Evolutionary conservation across 2,797 vertebrate genomes (phyloP).

Genomic region (Muscicapa striata): DNA sequence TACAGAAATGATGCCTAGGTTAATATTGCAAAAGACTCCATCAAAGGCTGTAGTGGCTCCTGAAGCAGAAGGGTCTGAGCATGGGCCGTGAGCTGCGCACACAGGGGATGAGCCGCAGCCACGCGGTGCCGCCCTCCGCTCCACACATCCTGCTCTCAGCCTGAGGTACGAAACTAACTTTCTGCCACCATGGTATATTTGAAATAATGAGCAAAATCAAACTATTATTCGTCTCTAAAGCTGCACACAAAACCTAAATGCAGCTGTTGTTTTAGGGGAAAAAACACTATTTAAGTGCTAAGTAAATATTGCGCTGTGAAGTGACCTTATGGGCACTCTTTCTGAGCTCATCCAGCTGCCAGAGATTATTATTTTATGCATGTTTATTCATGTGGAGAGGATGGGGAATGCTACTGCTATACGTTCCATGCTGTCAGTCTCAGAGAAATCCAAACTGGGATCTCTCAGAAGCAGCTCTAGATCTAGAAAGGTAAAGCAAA

Average conservation of each 20-base stretch:
- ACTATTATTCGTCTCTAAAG: neutral
- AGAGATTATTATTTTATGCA: neutral
- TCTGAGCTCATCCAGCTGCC: neutral
- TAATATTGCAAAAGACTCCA: constrained; percentile 29
- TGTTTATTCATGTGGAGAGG: neutral
- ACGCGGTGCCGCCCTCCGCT: neutral
- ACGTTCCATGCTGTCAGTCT: neutral
- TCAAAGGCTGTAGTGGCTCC: neutral
- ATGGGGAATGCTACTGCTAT: neutral
- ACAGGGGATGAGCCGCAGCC: neutral
- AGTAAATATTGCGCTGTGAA: neutral
- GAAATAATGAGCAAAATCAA: neutral
- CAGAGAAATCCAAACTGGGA: neutral
- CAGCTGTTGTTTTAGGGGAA: neutral
- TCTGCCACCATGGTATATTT: neutral
- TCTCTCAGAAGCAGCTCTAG: neutral
- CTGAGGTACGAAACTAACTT: constrained; percentile 25
- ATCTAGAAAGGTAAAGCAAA: neutral
- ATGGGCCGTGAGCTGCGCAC: neutral
- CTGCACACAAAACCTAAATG: neutral
- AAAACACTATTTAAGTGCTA: neutral
- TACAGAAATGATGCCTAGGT: constrained; percentile 30
- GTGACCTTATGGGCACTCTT: neutral
- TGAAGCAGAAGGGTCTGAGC: neutral
- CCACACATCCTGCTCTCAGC: neutral